Evolutionary conservation across 2,113 vertebrate species (phyloP).

Genomic region (Paedocypris sp.): DNA sequence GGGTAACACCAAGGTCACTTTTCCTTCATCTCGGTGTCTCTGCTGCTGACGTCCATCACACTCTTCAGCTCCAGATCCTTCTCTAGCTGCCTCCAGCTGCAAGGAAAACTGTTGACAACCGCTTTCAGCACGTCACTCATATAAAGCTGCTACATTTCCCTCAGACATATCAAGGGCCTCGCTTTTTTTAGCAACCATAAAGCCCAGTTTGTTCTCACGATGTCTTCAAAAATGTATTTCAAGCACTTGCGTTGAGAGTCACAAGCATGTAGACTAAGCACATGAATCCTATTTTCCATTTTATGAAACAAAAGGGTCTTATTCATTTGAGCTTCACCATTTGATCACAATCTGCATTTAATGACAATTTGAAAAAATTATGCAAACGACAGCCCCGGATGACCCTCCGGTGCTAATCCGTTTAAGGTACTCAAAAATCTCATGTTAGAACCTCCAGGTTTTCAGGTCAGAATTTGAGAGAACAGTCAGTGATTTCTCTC

Average conservation of each 20-base stretch:
- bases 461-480: no score
- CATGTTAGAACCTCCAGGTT: no score
- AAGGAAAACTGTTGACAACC: slow-evolving; percentile 40
- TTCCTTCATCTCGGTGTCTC: no score
- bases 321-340: not conserved
- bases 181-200: slow-evolving; percentile 1
- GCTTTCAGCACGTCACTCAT: slow-evolving; percentile 35
- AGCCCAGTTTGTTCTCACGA: slow-evolving; percentile 27
- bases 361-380: slow-evolving; percentile 15
- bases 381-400: not conserved
- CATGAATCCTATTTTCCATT: slow-evolving; percentile 7
- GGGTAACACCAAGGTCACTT: no score
- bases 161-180: slow-evolving; percentile 10
- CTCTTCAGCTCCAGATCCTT: slow-evolving; percentile 24
- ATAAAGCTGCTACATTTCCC: slow-evolving; percentile 27
- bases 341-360: not conserved
- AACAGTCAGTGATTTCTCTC: no score
- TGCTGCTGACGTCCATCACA: no score
- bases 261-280: not conserved
- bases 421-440: no score
- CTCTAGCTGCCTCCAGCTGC: slow-evolving; percentile 25
- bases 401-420: not conserved
- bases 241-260: not conserved
- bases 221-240: slow-evolving; percentile 17
- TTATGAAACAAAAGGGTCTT: not conserved